phyloP scores from a whole-genome alignment of 2,888 invertebrate genomes.

The Horisme vitalbata region DNA sequence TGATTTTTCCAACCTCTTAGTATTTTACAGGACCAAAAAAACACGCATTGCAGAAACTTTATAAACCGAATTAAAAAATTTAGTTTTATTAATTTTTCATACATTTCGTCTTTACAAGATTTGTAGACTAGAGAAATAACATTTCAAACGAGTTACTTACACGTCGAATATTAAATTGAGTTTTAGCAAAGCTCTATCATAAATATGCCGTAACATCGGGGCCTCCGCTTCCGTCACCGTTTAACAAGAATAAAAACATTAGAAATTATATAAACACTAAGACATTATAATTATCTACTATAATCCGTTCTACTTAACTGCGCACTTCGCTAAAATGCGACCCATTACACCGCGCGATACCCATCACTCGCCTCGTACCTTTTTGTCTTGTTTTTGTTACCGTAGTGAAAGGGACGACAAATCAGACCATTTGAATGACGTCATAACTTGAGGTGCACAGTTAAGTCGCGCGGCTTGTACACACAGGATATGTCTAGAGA shows the following conservation, averaged over 20 bases:
- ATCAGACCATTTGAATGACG: no score
- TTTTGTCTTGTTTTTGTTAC: no score
- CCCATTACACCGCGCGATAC: no score
- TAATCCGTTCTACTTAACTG: no score
- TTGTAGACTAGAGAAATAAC: slow-evolving; percentile 80
- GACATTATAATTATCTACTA: slow-evolving; percentile 52
- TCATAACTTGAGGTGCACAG: no score
- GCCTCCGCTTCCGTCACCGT: slow-evolving; percentile 44
- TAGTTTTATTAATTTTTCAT: slow-evolving; percentile 69
- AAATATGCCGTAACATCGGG: slow-evolving; percentile 42
- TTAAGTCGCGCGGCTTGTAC: no score
- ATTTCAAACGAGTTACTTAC: slow-evolving; percentile 69
- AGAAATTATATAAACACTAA: slow-evolving; percentile 52
- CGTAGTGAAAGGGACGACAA: no score
- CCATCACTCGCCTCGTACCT: no score
- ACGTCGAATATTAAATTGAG: slow-evolving; percentile 55
- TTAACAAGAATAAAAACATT: slow-evolving; percentile 35
- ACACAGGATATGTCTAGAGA: no score
- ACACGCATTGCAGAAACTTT: slow-evolving; percentile 72
- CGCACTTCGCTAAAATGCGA: no score
- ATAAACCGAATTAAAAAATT: slow-evolving; percentile 79
- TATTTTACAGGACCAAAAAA: slow-evolving; percentile 49
- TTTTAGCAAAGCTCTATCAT: slow-evolving; percentile 62
- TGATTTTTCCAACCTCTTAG: no score
- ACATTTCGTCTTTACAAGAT: slow-evolving; percentile 80